These are phyloP conservation scores for Cercopithecus mona DNA, from an alignment of 2,113 vertebrate species.

Conservation along the genomic window DNA sequence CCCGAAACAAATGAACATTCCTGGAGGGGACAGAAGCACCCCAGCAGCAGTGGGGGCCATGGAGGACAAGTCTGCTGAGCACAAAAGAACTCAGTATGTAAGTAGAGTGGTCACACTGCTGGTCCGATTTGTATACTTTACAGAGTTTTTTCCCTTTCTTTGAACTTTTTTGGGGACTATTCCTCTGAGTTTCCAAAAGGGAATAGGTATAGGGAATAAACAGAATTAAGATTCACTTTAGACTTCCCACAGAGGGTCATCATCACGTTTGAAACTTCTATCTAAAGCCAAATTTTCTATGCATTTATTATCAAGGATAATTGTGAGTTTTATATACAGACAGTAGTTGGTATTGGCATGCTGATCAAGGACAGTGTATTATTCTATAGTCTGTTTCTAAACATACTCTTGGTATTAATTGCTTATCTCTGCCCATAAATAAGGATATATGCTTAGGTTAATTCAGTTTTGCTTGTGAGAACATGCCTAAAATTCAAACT, in stretches of 20 bases:
- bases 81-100: constrained; percentile 87
- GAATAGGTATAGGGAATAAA: neutral
- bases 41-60: constrained; percentile 83
- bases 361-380: neutral
- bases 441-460: neutral
- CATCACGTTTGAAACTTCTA: neutral
- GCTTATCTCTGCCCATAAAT: neutral
- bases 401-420: neutral
- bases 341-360: neutral
- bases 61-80: constrained; percentile 75
- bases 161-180: neutral
- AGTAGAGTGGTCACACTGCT: constrained; percentile 75
- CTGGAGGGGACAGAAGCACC: constrained; percentile 79
- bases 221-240: constrained; percentile 2
- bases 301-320: neutral
- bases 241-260: neutral
- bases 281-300: constrained; percentile 32
- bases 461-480: constrained; percentile 13
- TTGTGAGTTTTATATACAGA: neutral
- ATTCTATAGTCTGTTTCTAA: constrained; percentile 31
- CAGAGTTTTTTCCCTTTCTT: neutral
- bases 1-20: constrained; percentile 53
- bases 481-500: neutral
- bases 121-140: neutral
- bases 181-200: neutral